Evolutionary conservation across 2,113 vertebrate genomes (phyloP), one percentile per base, ranked within the genome.

Genomic region (Protobothrops mucrosquamatus): DNA sequence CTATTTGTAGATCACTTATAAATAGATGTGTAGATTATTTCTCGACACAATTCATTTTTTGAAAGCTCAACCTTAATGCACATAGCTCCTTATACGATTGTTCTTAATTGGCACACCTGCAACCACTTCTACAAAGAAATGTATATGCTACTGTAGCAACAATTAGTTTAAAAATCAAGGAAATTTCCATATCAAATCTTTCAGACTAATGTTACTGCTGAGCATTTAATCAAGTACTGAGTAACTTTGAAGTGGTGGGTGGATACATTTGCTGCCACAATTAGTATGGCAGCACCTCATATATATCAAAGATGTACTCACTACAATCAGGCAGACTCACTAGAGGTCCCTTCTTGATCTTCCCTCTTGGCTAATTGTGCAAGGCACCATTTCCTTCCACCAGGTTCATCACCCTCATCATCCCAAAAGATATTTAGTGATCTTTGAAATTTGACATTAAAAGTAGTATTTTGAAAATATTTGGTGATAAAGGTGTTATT

Each of bases 221-320:
- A 94, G 57, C 87, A 85, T 56, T 90, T 94, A 93, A 88, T 90
- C 48, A 96, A 93, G 91, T 64, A 92, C 48, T 57, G 92, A 93
- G 22, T 48, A n/a, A 89, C 11, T 93, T 87, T 95, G 87, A 81
- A 89, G 86, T 91, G 56, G 20, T 85, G 48, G 92, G 81, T 2
- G 0, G 87, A 92, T 94, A 88, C 86, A 91, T 94, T 91, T 89
- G 54, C 20, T 94, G 93, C 90, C 61, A 64, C 94, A 96, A 95
- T 95, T 92, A 95, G 57, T 91, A 93, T 94, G 94, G 87, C 93
- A 95, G 92, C 46, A 56, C 3, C 85, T 94, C 86, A 87, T 48
- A 23, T 56, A 92, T 22, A 92, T 29, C 90, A 91, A 95, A 95
- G 91, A 91, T 93, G 22, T 57, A 92, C 0, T 0, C 89, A 91